Evolutionary conservation across 2,113 vertebrate genomes (phyloP).

Genomic region (Apodemus speciosus): DNA sequence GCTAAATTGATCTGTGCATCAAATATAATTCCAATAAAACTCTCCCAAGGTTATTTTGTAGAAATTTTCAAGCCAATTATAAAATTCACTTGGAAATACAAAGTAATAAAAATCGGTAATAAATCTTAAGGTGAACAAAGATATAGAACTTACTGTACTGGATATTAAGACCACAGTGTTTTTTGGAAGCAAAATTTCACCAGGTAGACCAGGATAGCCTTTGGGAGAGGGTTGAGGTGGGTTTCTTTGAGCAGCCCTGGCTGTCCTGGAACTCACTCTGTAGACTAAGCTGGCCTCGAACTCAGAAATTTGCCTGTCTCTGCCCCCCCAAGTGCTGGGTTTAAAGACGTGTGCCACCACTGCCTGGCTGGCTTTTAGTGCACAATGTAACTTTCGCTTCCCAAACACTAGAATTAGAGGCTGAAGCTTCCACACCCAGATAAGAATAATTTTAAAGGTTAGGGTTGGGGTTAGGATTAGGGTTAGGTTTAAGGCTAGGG

Average conservation of each 20-base stretch:
- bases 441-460: background rate
- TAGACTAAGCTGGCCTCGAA: too few species aligned
- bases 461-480: too few species aligned
- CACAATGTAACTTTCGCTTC: background rate
- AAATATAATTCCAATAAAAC: slow-evolving; percentile 31
- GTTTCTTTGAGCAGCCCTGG: too few species aligned
- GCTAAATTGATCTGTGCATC: background rate
- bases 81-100: slow-evolving; percentile 58
- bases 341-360: too few species aligned
- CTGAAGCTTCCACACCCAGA: background rate
- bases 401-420: background rate
- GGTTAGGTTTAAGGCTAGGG: too few species aligned
- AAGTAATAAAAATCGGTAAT: background rate
- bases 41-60: slow-evolving; percentile 2
- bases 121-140: background rate
- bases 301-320: too few species aligned
- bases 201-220: background rate
- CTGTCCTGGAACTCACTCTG: too few species aligned
- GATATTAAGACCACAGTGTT: background rate
- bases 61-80: slow-evolving; percentile 29
- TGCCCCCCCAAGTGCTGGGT: too few species aligned
- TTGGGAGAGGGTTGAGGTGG: too few species aligned
- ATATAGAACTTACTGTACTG: background rate
- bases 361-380: too few species aligned
- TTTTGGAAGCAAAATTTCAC: background rate